Base-by-base conservation (phyloP, 2,888 invertebrate species). In the Acanthoscelides obtectus region DNA sequence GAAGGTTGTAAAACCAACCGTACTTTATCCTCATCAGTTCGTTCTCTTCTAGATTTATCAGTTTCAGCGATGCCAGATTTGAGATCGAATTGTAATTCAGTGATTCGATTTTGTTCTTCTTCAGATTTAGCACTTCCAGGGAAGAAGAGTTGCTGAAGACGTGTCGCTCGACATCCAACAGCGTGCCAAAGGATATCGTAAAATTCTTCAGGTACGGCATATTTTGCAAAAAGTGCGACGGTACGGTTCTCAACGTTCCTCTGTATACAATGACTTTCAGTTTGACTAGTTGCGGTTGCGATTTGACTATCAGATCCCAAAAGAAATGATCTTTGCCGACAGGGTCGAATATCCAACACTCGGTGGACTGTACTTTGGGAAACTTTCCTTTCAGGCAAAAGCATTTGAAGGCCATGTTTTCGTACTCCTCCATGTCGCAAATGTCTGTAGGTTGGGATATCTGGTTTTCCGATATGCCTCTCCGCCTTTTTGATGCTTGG, bases 111-210 rank as follows among this genome's bases (percentile, higher is more conserved):
- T 90, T 89, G 84, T 92, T 94, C 73, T 91, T 89, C 1, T 89
- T 89, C 72, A 95, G 85, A 5, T 89, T 88, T 69, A 92, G 89
- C 78, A 92, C 90, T 76, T 89, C 88, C 64, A 95, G 83, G 72
- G 90, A 88, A 12, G 92, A 89, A 67, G 93, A 86, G 83, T 93
- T 94, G 21, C 91, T 92, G 79, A 95, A 93, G 0, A 93, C 91
- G 83, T 89, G 91, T 6, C 92, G 88, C 72, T 90, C 89, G 6
- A 95, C 87, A 19, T 91, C 90, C 71, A 89, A 87, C 73, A 95
- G 91, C 77, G 89, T 90, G 0, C 92, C 93, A 82, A 93, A 93
- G 75, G 91, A 90, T 75, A 94, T 90, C 79, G 89, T 90, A 75
- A 94, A 87, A 70, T 89, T 89, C 80, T 88, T 89, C 70, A 94